Evolutionary conservation across 2,797 vertebrate genomes (phyloP).

Genomic region (Bradypodion pumilum): DNA sequence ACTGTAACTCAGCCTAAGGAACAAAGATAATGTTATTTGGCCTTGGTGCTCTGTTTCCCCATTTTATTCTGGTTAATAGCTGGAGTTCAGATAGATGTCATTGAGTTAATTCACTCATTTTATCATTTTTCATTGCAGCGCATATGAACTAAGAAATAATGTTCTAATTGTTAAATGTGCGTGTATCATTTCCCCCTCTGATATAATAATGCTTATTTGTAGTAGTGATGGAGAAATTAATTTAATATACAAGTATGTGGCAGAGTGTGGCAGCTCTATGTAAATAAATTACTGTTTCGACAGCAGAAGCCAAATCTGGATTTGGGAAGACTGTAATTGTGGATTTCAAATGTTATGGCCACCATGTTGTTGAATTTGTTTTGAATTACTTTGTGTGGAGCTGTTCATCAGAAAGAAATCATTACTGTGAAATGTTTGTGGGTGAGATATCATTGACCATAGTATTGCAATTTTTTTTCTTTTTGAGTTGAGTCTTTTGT

Average conservation of each 20-base stretch:
- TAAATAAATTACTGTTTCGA: conserved; percentile 8
- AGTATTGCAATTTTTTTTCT: neutral
- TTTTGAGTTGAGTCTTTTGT: neutral
- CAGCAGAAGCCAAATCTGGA: neutral
- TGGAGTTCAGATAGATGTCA: conserved; percentile 10
- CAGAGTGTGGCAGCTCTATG: conserved; percentile 14
- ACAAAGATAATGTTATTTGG: neutral
- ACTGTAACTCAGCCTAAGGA: neutral
- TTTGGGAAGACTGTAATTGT: neutral
- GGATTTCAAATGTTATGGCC: neutral
- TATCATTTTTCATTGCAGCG: neutral
- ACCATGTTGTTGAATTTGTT: neutral
- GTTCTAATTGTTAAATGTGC: conserved; percentile 7
- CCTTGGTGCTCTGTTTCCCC: neutral
- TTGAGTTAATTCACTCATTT: neutral
- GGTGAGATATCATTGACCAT: neutral
- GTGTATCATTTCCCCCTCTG: neutral
- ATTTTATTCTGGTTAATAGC: conserved; percentile 27
- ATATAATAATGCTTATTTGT: conserved; percentile 13
- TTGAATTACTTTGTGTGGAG: neutral
- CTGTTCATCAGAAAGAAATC: neutral
- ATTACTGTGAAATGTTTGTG: neutral
- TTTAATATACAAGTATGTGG: neutral
- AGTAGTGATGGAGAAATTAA: neutral
- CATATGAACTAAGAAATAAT: conserved; percentile 1